These are phyloP conservation scores for Heliocidaris tuberculata DNA, from an alignment of 35 echinoderm and acorn worm species.

Conservation along the genomic window DNA sequence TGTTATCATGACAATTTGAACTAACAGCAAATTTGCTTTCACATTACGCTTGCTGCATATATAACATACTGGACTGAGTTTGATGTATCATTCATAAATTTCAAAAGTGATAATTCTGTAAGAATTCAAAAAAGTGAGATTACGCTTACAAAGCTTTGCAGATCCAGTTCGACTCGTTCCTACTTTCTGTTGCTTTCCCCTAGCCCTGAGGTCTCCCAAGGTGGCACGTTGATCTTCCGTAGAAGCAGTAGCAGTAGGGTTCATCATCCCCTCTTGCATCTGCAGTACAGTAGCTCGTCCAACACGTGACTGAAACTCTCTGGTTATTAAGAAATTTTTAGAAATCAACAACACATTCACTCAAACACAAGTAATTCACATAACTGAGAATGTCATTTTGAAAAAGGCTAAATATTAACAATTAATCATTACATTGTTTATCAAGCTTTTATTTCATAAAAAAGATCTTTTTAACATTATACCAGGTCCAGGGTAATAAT, in stretches of 20 bases:
- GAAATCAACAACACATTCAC: background rate
- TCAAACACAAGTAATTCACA: background rate
- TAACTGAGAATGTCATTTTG: too few species aligned
- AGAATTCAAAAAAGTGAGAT: background rate
- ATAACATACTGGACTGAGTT: too few species aligned
- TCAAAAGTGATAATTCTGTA: too few species aligned
- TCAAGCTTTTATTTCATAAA: too few species aligned
- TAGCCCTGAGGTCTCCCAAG: conserved; percentile 69
- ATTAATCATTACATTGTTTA: too few species aligned
- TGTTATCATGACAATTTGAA: too few species aligned
- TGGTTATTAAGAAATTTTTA: background rate
- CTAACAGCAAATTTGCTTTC: too few species aligned
- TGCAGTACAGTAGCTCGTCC: conserved; percentile 56
- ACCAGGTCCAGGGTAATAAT: too few species aligned
- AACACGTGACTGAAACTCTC: conserved; percentile 88
- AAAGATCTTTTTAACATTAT: too few species aligned
- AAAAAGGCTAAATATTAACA: too few species aligned
- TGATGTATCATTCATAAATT: too few species aligned
- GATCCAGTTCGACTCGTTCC: conserved; percentile 69
- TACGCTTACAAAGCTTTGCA: conserved; percentile 59
- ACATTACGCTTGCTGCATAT: too few species aligned
- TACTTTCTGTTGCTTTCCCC: conserved; percentile 82
- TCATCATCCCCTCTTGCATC: conserved; percentile 52
- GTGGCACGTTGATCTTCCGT: conserved; percentile 59
- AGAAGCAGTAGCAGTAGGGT: background rate